Conservation (phyloP, 1,140 invertebrate genomes). For the Gryllus bimaculatus region DNA sequence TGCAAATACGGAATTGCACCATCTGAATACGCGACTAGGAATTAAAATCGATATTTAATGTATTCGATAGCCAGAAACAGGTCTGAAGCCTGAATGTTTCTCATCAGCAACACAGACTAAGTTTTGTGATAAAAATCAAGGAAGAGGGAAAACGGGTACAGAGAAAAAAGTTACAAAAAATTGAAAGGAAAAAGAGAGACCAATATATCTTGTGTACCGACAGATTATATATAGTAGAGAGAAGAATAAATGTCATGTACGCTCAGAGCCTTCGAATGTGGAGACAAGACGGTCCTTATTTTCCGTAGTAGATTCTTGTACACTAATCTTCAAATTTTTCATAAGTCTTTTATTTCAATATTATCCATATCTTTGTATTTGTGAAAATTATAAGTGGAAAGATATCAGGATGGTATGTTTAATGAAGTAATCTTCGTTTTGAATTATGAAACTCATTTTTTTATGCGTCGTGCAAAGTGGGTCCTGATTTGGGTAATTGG, state of each 20-base stretch:
- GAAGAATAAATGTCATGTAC: conserved; percentile 1
- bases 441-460: too few species aligned
- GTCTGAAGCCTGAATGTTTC: not conserved
- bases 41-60: not conserved
- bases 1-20: conserved; percentile 3
- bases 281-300: too few species aligned
- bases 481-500: too few species aligned
- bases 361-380: too few species aligned
- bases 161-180: not conserved
- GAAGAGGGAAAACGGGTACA: not conserved
- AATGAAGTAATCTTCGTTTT: too few species aligned
- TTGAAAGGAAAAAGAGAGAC: not conserved
- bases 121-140: not conserved
- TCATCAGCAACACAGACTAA: not conserved
- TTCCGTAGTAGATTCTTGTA: too few species aligned
- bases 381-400: too few species aligned
- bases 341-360: too few species aligned
- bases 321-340: too few species aligned
- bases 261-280: not conserved
- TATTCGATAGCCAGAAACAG: not conserved
- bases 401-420: too few species aligned
- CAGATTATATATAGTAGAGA: not conserved
- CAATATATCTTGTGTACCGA: not conserved
- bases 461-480: too few species aligned
- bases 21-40: not conserved